Evolutionary conservation across 2,888 invertebrate species (phyloP).

Genomic region (Bellardia pandia): DNA sequence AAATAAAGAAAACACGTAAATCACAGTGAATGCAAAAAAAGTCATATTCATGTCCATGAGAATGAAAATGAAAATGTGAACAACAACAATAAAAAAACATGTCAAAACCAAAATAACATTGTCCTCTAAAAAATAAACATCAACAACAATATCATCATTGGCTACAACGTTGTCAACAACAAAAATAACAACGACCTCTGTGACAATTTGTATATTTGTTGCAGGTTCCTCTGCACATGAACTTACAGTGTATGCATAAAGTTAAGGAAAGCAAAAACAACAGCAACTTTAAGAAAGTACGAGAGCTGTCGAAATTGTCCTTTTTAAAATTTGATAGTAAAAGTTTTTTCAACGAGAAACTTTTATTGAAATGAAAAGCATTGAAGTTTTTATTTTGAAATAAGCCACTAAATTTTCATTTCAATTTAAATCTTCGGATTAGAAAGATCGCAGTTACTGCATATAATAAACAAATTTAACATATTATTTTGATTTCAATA

Average conservation of each 20-base stretch:
- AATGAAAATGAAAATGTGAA: constrained; percentile 22
- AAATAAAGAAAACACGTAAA: constrained; percentile 46
- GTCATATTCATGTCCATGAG: constrained; percentile 55
- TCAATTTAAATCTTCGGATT: too few relatives aligned
- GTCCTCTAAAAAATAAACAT: constrained; percentile 45
- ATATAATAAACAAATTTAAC: too few relatives aligned
- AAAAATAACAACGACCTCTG: constrained; percentile 39
- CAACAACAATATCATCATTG: constrained; percentile 23
- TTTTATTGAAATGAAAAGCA: too few relatives aligned
- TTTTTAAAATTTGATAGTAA: not conserved
- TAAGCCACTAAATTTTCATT: too few relatives aligned
- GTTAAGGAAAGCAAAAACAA: not conserved
- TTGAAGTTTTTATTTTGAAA: too few relatives aligned
- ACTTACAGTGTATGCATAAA: not conserved
- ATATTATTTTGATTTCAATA: too few relatives aligned
- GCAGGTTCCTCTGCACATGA: not conserved
- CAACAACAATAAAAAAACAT: constrained; percentile 35
- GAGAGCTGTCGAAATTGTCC: not conserved
- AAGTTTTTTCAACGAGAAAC: too few relatives aligned
- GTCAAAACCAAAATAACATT: constrained; percentile 68
- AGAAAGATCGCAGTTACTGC: too few relatives aligned
- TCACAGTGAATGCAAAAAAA: constrained; percentile 28
- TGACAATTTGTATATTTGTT: not conserved
- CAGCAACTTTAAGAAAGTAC: not conserved
- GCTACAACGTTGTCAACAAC: constrained; percentile 22